Evolutionary conservation across 2,113 vertebrate species (phyloP).

Genomic region (Ochotona curzoniae): DNA sequence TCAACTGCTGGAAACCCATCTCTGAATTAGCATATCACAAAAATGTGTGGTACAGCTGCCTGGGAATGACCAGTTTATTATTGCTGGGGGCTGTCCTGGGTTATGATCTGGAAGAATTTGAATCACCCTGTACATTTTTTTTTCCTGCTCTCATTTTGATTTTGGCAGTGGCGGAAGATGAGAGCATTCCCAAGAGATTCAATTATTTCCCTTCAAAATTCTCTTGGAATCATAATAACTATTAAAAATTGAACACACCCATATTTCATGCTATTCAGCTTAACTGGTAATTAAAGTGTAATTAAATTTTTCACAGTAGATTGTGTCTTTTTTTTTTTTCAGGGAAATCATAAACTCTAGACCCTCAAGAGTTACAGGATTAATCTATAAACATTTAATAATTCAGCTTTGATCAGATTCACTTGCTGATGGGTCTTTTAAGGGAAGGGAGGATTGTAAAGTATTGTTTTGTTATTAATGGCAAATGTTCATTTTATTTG

Average conservation of each 20-base stretch:
- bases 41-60: conserved; percentile 57
- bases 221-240: conserved; percentile 82
- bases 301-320: conserved; percentile 85
- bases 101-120: conserved; percentile 80
- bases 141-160: conserved; percentile 57
- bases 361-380: conserved; percentile 75
- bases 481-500: conserved; percentile 69
- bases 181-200: conserved; percentile 75
- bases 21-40: conserved; percentile 65
- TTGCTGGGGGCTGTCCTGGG: conserved; percentile 72
- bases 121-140: conserved; percentile 66
- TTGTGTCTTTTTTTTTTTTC: conserved; percentile 75
- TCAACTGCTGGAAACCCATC: conserved; percentile 50
- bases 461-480: conserved; percentile 65
- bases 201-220: conserved; percentile 84
- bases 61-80: conserved; percentile 67
- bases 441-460: background rate
- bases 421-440: conserved; percentile 65
- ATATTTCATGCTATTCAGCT: conserved; percentile 83
- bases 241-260: conserved; percentile 84
- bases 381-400: conserved; percentile 78
- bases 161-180: conserved; percentile 75
- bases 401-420: conserved; percentile 74
- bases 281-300: conserved; percentile 85
- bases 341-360: conserved; percentile 77